A percentile compares a stretch with the other conserved stretches of the same genome.
These are phyloP conservation scores for Centropus bengalensis DNA, from an alignment of 2,113 vertebrate species.

Conservation along the genomic window DNA sequence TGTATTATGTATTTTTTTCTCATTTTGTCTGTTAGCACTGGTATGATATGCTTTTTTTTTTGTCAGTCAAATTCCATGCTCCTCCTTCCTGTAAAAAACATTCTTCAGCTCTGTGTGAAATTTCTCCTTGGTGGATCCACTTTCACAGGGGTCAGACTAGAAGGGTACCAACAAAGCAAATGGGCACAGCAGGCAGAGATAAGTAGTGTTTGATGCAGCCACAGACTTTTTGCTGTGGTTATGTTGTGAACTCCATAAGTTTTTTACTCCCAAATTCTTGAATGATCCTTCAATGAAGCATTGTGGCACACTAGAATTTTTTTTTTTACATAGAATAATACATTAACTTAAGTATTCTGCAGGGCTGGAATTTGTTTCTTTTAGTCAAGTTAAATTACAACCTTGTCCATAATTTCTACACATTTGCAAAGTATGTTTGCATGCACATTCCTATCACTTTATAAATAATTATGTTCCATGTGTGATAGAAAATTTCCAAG, in stretches of 20 bases:
- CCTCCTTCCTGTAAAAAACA: background rate
- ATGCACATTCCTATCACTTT: background rate
- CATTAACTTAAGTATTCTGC: background rate
- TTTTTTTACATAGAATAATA: background rate
- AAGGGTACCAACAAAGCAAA: background rate
- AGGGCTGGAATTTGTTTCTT: background rate
- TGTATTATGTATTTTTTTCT: background rate
- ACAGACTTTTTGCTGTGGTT: background rate
- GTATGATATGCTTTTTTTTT: background rate
- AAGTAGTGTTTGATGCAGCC: background rate
- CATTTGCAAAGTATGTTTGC: background rate
- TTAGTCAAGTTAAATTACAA: background rate
- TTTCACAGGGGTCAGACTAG: background rate
- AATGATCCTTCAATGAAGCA: background rate
- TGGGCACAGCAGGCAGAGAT: background rate
- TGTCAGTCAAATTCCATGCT: background rate
- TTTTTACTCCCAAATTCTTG: background rate
- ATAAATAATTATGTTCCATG: background rate
- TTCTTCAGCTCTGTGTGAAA: background rate
- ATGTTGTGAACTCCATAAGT: background rate
- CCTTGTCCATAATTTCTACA: background rate
- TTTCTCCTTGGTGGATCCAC: background rate
- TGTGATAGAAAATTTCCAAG: slow-evolving; percentile 18
- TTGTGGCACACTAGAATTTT: background rate
- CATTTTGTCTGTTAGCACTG: background rate